These are phyloP conservation scores for Corapipo altera DNA, from an alignment of 2,113 vertebrate species.

Conservation along the genomic window DNA sequence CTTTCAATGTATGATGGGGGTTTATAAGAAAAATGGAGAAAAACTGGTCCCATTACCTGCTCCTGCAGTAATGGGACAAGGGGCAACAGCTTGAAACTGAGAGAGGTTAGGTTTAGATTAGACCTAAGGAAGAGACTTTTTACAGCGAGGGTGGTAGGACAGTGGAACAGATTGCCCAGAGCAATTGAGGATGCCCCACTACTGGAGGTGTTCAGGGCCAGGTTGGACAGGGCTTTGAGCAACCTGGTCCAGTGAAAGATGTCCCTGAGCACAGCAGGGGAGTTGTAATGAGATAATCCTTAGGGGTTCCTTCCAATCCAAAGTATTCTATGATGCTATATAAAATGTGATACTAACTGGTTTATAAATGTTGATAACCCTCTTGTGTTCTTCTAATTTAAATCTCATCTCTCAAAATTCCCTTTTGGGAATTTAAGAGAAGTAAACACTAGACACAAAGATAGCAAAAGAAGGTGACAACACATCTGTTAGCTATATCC, in stretches of 20 bases:
- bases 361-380: not conserved
- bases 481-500: not conserved
- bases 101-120: not conserved
- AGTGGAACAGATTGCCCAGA: not conserved
- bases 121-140: not conserved
- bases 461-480: not conserved
- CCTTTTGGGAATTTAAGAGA: not conserved
- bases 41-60: not conserved
- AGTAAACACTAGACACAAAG: not conserved
- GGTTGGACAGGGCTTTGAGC: not conserved
- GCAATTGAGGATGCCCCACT: not conserved
- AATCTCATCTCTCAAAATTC: not conserved
- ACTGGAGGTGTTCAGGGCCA: not conserved
- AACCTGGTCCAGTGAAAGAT: not conserved
- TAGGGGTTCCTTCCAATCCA: accelerated
- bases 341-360: not conserved
- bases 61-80: not conserved
- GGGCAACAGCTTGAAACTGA: not conserved
- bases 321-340: not conserved
- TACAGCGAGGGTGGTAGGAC: not conserved
- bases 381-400: not conserved
- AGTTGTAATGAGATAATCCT: not conserved
- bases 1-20: not conserved
- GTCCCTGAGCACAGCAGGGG: not conserved
- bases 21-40: not conserved